phyloP scores from a whole-genome alignment of 35 echinoderm and acorn worm species.

The Amphiura filiformis region DNA sequence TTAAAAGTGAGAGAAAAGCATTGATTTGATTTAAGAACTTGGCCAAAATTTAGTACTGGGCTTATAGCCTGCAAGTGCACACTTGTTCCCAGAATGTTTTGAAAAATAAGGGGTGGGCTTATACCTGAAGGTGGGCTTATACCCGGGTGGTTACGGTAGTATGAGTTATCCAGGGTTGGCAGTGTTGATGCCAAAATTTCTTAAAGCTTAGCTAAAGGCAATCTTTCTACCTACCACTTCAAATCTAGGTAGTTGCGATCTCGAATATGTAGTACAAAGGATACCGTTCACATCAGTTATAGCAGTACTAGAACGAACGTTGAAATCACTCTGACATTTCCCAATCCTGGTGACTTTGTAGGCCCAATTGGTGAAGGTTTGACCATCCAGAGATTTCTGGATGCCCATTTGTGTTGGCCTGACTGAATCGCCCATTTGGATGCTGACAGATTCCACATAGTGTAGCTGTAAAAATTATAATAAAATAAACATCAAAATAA shows the following conservation, averaged over 20 bases:
- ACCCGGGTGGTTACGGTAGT: too few relatives aligned
- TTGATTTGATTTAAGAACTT: too few relatives aligned
- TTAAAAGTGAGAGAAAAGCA: too few relatives aligned
- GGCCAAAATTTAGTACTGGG: too few relatives aligned
- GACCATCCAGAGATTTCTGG: constrained; percentile 63
- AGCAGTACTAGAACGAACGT: constrained; percentile 20
- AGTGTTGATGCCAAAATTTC: too few relatives aligned
- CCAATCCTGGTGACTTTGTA: constrained; percentile 61
- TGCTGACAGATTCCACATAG: constrained; percentile 52
- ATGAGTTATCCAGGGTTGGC: too few relatives aligned
- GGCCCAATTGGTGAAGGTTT: constrained; percentile 51
- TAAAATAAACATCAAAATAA: too few relatives aligned
- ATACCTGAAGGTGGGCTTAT: too few relatives aligned
- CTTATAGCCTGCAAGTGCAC: too few relatives aligned
- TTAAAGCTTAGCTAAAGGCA: too few relatives aligned
- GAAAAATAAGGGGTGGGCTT: too few relatives aligned
- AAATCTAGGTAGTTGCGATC: constrained; percentile 44
- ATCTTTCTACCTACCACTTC: constrained; percentile 73
- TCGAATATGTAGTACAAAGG: constrained; percentile 61
- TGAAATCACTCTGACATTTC: constrained; percentile 51
- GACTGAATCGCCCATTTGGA: constrained; percentile 93
- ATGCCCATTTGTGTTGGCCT: constrained; percentile 73
- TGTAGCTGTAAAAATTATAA: constrained; percentile 58
- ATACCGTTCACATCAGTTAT: constrained; percentile 31
- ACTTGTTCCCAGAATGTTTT: too few relatives aligned